These are phyloP conservation scores for Anser cygnoides DNA, from an alignment of 2,113 vertebrate species.

Conservation along the genomic window DNA sequence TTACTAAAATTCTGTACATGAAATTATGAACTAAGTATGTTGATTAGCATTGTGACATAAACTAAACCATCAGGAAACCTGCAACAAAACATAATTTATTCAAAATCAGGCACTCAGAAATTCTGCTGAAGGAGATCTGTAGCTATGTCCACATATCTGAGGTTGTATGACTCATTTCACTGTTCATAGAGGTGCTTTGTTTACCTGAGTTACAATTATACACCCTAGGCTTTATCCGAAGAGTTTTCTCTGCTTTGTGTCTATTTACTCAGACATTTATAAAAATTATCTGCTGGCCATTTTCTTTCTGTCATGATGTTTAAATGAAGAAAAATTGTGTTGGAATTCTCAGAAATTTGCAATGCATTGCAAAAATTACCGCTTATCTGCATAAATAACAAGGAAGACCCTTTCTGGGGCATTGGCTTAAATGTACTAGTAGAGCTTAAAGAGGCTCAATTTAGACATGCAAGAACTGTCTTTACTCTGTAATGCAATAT, in stretches of 20 bases:
- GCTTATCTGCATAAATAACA: background rate
- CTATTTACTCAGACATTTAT: background rate
- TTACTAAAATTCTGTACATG: background rate
- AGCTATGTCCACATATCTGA: fast-evolving
- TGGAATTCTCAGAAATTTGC: background rate
- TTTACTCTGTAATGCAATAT: background rate
- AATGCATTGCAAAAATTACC: background rate
- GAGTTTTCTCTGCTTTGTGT: background rate
- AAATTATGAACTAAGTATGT: background rate
- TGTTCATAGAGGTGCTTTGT: background rate
- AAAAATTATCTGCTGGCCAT: background rate
- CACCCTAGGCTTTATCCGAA: background rate
- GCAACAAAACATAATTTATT: background rate
- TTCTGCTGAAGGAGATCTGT: background rate
- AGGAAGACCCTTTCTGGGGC: background rate
- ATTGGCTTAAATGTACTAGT: background rate
- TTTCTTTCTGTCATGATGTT: background rate
- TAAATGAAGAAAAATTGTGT: background rate
- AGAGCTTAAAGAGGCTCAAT: background rate
- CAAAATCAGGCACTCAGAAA: background rate
- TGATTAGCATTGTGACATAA: background rate
- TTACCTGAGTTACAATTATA: background rate
- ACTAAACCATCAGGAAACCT: background rate
- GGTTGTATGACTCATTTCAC: background rate
- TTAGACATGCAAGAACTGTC: background rate